Evolutionary conservation across 2,113 vertebrate genomes (phyloP).

Genomic region (Upupa epops): DNA sequence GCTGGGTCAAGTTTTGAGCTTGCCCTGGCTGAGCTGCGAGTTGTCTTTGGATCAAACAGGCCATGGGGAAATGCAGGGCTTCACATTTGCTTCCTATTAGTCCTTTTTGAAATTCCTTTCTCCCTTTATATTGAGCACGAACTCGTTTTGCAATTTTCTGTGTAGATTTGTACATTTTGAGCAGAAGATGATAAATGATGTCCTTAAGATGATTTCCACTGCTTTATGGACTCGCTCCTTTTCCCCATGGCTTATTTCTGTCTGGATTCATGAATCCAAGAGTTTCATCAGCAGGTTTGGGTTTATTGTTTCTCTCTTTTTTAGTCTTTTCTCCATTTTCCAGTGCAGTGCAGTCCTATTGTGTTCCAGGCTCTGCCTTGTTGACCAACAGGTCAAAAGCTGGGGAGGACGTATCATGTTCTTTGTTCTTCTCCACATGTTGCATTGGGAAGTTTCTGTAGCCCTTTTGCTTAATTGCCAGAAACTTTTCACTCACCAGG

Average conservation of each 20-base stretch:
- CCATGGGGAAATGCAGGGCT: background rate
- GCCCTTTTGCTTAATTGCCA: constrained; percentile 8
- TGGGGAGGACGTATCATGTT: background rate
- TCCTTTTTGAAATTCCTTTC: background rate
- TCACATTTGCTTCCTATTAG: constrained; percentile 17
- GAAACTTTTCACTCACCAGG: constrained; percentile 8
- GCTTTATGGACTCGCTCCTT: background rate
- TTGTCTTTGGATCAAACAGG: background rate
- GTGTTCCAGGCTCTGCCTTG: background rate
- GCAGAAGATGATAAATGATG: background rate
- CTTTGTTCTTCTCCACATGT: background rate
- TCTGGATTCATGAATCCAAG: background rate
- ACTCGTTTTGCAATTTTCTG: constrained; percentile 38
- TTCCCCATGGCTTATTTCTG: background rate
- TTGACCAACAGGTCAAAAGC: background rate
- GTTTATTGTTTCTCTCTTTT: background rate
- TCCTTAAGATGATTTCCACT: constrained; percentile 2
- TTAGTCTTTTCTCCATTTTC: background rate
- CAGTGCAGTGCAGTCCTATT: background rate
- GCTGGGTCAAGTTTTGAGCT: background rate
- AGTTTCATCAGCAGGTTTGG: background rate
- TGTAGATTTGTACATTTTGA: background rate
- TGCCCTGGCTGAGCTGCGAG: background rate
- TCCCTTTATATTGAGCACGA: background rate
- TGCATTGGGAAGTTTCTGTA: background rate